Percentiles rank a stretch among this genome's conserved stretches.
Conservation (phyloP, 2,113 vertebrate genomes). For the western clawed frog (Xenopus tropicalis) region DNA sequence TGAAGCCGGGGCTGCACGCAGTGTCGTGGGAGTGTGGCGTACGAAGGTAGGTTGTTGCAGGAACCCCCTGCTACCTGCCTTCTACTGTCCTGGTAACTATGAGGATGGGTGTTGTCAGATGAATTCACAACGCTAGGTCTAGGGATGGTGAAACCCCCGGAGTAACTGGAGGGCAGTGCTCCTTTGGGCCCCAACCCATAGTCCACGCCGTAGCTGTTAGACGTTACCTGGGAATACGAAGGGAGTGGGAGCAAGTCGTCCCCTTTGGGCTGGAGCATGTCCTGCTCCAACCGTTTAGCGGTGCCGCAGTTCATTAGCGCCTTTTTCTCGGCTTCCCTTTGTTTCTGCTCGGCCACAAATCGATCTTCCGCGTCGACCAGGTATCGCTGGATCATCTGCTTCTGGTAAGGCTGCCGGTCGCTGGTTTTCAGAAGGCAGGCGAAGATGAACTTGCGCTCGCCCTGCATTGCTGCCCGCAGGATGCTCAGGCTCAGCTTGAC, state of each 20-base stretch:
- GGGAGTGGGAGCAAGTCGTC: conserved; percentile 54
- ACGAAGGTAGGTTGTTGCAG: conserved; percentile 72
- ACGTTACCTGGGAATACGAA: conserved; percentile 54
- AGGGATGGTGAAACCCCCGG: conserved; percentile 79
- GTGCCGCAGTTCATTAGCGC: conserved; percentile 25
- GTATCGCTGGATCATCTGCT: conserved; percentile 96
- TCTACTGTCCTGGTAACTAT: conserved; percentile 71
- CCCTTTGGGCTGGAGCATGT: conserved; percentile 26
- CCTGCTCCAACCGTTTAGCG: conserved; percentile 55
- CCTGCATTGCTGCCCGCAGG: conserved; percentile 86
- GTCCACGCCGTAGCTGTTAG: conserved; percentile 37
- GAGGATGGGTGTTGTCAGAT: conserved; percentile 50
- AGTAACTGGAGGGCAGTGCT: conserved; percentile 64
- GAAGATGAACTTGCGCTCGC: conserved; percentile 87
- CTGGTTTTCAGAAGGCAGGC: conserved; percentile 85
- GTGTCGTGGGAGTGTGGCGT: conserved; percentile 85
- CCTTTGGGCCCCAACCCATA: conserved; percentile 38
- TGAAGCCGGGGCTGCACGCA: conserved; percentile 63
- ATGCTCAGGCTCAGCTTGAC: conserved; percentile 86
- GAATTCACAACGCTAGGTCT: conserved; percentile 67
- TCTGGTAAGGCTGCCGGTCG: conserved; percentile 88
- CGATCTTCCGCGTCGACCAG: conserved; percentile 84
- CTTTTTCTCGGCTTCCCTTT: conserved; percentile 78
- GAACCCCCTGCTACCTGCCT: conserved; percentile 82
- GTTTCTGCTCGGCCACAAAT: conserved; percentile 79